These are phyloP conservation scores for Podarcis muralis DNA, from an alignment of 2,113 vertebrate species.

Conservation along the genomic window DNA sequence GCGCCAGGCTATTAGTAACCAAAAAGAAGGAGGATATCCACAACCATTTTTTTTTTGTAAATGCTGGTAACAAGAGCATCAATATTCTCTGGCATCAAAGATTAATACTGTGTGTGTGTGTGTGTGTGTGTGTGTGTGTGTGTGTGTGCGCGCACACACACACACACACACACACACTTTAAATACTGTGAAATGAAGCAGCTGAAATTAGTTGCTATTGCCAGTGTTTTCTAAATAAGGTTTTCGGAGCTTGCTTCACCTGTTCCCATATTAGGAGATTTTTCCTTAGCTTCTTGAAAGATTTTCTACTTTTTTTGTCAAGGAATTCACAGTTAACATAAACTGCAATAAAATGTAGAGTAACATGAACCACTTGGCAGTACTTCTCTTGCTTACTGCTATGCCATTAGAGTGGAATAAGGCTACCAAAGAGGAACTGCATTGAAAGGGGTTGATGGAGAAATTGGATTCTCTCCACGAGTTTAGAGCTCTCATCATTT, in stretches of 20 bases:
- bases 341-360: constrained; percentile 62
- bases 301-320: constrained; percentile 56
- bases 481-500: constrained; percentile 54
- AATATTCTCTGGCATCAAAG: constrained; percentile 36
- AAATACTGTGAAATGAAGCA: constrained; percentile 45
- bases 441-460: constrained; percentile 54
- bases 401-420: constrained; percentile 63
- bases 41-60: not conserved
- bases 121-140: no score
- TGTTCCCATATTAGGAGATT: constrained; percentile 62
- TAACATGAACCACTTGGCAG: constrained; percentile 60
- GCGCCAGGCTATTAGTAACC: not conserved
- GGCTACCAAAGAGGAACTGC: constrained; percentile 57
- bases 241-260: constrained; percentile 66
- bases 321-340: constrained; percentile 65
- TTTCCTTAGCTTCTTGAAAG: constrained; percentile 61
- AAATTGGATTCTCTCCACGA: constrained; percentile 39
- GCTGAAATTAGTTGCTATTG: constrained; percentile 56
- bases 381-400: constrained; percentile 62
- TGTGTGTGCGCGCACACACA: no score
- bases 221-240: constrained; percentile 55
- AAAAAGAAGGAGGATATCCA: not conserved
- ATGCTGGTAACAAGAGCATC: not conserved
- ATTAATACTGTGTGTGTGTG: constrained; percentile 33
- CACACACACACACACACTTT: no score